phyloP scores from a whole-genome alignment of 2,113 vertebrate species.

The Larimichthys crocea region DNA sequence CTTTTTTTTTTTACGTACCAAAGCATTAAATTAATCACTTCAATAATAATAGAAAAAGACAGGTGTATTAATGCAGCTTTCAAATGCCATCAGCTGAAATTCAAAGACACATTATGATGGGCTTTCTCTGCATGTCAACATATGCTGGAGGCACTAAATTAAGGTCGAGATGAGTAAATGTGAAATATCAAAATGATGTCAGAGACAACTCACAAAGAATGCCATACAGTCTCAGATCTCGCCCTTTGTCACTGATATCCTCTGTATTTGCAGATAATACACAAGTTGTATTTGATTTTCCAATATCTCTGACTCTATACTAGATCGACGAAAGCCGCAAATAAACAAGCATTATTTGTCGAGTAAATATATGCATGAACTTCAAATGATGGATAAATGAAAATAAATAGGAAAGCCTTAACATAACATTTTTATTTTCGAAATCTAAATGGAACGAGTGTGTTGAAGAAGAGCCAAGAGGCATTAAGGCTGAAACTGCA shows the following conservation, averaged over 20 bases:
- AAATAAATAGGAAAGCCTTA: slow-evolving; percentile 77
- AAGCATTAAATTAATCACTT: slow-evolving; percentile 30
- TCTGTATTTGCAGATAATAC: slow-evolving; percentile 76
- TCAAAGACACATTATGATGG: slow-evolving; percentile 64
- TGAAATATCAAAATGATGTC: slow-evolving; percentile 73
- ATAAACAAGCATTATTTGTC: slow-evolving; percentile 83
- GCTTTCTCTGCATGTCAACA: slow-evolving; percentile 75
- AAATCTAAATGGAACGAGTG: slow-evolving; percentile 79
- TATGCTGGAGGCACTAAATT: slow-evolving; percentile 70
- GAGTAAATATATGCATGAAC: slow-evolving; percentile 81
- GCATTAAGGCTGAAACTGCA: slow-evolving; percentile 82
- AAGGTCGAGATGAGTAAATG: slow-evolving; percentile 80
- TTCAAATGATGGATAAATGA: slow-evolving; percentile 81
- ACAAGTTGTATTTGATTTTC: slow-evolving; percentile 79
- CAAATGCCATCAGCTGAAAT: slow-evolving; percentile 68
- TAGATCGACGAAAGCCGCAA: slow-evolving; percentile 67
- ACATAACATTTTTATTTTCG: slow-evolving; percentile 79
- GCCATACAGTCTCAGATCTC: slow-evolving; percentile 68
- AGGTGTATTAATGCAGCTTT: slow-evolving; percentile 65
- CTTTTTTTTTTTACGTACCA: slow-evolving; percentile 2
- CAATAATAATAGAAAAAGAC: slow-evolving; percentile 39
- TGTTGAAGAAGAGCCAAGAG: slow-evolving; percentile 82
- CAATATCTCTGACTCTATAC: slow-evolving; percentile 67
- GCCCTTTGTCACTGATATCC: slow-evolving; percentile 74
- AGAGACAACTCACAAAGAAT: slow-evolving; percentile 64